Base-by-base conservation (phyloP, 2,797 vertebrate species). In the Diceros bicornis region DNA sequence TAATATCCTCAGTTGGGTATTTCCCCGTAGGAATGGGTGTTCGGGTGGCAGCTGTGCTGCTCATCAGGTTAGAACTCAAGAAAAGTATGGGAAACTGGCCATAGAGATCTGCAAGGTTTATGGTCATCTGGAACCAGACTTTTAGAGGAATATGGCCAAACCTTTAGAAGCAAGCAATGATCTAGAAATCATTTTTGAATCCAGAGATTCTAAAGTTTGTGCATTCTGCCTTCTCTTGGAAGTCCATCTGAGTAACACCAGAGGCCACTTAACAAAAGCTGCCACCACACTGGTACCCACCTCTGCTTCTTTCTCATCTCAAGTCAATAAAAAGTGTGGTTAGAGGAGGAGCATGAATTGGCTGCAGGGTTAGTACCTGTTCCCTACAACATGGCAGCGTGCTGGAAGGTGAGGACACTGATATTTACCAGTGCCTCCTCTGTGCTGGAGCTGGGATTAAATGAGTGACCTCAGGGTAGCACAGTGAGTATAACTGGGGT, bases 381-480 rank as follows among this genome's bases (percentile, higher is more conserved):
- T 75, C 23, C 47, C 69, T 27, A n/a, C 4, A 68, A 34, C 29
- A 61, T 37, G 23, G 8, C 1, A 83, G 55, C 0, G 0, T 14
- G 10, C 71, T 61, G 25, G 27, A 66, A 62, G 23, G 18, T 34
- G 32, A 41, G 14, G 27, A 17, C 5, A 1, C 4, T 84, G 69
- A 17, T 11, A 18, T 69, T 91, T 44, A 20, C 21, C 25, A n/a
- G n/a, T n/a, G 16, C 17, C 52, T 90, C 32, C 21, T 17, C 2
- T 27, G 10, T 29, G 6, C 18, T 18, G 59, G 32, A 10, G 29
- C 16, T 52, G 20, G 75, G 37, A 13, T 74, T 34, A 25, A 59
- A 23, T 11, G 25, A 0, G 1, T 25, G 32, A 55, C 13, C n/a
- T 78, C 17, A 1, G 12, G 27, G 21, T 7, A 44, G 8, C 1